A percentile compares a stretch with the other conserved stretches of the same genome.
phyloP scores from a whole-genome alignment of 53 echinoderm and acorn worm genomes.

The Crossaster papposus region DNA sequence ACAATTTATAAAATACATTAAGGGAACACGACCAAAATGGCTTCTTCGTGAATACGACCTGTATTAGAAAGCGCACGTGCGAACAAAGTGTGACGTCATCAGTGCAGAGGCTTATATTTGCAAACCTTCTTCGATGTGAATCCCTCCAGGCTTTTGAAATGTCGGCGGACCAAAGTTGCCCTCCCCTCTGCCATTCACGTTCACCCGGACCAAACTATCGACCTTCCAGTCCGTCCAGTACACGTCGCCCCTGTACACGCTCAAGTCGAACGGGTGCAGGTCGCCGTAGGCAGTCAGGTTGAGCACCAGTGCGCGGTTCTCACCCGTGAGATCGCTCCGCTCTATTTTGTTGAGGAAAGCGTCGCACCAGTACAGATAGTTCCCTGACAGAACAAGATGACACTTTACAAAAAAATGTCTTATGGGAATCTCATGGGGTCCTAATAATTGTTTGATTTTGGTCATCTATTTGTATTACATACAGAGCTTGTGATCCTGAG shows the following conservation, averaged over 20 bases:
- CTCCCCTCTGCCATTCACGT: not conserved
- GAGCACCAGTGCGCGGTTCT: slow-evolving; percentile 56
- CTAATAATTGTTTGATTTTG: too few species aligned
- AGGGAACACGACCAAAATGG: too few species aligned
- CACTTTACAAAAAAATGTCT: not conserved
- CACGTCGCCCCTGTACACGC: slow-evolving; percentile 52
- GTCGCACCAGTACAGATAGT: slow-evolving; percentile 87
- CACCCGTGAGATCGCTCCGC: slow-evolving; percentile 41
- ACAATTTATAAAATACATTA: too few species aligned
- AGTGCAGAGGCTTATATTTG: not conserved
- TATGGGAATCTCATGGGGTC: not conserved
- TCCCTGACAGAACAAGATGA: slow-evolving; percentile 29
- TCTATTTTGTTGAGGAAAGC: slow-evolving; percentile 75
- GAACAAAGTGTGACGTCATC: too few species aligned
- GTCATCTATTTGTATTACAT: too few species aligned
- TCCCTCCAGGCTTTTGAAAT: slow-evolving; percentile 21
- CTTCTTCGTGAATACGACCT: too few species aligned
- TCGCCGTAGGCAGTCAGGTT: slow-evolving; percentile 38
- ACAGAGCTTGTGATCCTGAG: too few species aligned
- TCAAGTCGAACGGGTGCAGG: slow-evolving; percentile 76
- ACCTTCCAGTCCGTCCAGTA: slow-evolving; percentile 88
- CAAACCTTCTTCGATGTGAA: slow-evolving; percentile 47
- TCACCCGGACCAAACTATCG: not conserved
- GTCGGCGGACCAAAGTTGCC: not conserved
- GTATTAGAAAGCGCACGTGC: too few species aligned